These are phyloP conservation scores for Tiliqua scincoides DNA, from an alignment of 2,113 vertebrate genomes.

Conservation along the genomic window DNA sequence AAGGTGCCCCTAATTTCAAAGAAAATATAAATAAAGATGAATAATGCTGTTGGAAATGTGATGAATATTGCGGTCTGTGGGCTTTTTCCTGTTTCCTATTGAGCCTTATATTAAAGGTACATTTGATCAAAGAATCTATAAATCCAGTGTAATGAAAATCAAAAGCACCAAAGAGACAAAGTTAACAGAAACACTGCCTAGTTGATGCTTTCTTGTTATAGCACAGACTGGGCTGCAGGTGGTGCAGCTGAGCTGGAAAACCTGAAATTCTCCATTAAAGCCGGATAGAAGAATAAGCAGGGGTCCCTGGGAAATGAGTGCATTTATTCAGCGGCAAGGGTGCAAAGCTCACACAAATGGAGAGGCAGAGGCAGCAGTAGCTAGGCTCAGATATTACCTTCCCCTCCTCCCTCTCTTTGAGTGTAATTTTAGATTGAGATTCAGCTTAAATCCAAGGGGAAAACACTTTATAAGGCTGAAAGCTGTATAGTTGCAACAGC, in stretches of 20 bases:
- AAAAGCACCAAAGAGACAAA: neutral
- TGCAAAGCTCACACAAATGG: conserved; percentile 84
- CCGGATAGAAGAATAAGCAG: conserved; percentile 73
- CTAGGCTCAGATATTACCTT: conserved; percentile 55
- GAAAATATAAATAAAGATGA: accelerated
- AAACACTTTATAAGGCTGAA: conserved; percentile 78
- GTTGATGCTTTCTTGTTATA: neutral
- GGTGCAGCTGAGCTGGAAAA: conserved; percentile 77
- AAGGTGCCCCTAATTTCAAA: accelerated
- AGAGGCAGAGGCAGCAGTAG: conserved; percentile 81
- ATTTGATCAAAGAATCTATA: neutral
- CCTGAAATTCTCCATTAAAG: conserved; percentile 63
- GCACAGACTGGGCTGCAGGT: conserved; percentile 70
- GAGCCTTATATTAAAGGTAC: neutral
- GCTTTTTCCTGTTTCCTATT: accelerated
- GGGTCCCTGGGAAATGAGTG: conserved; percentile 87
- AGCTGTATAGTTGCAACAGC: conserved; percentile 76
- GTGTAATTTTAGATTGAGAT: conserved; percentile 84
- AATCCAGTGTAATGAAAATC: neutral
- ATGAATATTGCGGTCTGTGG: neutral
- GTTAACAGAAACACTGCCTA: neutral
- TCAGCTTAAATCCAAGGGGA: conserved; percentile 84
- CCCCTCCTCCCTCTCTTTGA: conserved; percentile 74
- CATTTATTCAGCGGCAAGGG: conserved; percentile 89
- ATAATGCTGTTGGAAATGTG: accelerated